Base-by-base conservation (phyloP, 2,113 vertebrate genomes). In the Verasper variegatus region DNA sequence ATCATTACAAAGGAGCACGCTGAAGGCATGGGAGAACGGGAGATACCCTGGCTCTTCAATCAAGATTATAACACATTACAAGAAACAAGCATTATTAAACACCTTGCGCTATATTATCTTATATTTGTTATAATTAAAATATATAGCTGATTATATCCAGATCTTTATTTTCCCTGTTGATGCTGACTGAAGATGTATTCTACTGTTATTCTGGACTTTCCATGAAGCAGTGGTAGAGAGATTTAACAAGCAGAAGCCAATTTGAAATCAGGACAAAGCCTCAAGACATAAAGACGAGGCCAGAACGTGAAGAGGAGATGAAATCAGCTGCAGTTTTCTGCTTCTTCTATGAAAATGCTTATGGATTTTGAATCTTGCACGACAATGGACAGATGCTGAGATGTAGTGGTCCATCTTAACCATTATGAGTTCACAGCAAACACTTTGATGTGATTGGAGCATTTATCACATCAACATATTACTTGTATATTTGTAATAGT, bases 1-100 rank as follows among this genome's bases (percentile, higher is more conserved):
- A 79, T 90, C 76, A 86, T 74, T 40, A 51, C 18, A n/a, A 49
- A 35, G 72, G 58, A 68, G 54, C 71, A 71, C 58, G 52, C 64
- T 51, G 10, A 12, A 18, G 24, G 42, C 27, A 24, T 20, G 9
- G 7, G 40, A 31, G 66, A 73, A 27, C 37, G 9, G 27, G 14
- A 51, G 23, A 63, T 24, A 31, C 40, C 17, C 10, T 7, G 5
- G 57, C 58, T 66, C 45, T 60, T 76, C 21, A 61, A 71, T 76
- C 23, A 45, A 10, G 31, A 49, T 55, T 54, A 58, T 23, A 6
- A 58, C 17, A 15, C n/a, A 68, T n/a, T 59, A 18, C 24, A 64
- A 76, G n/a, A 56, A 61, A 57, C 20, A 4, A 57, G 12, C 2
- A 67, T 73, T 52, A 58, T 49, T 56, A 77, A 51, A 71, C 14